Percentiles rank a stretch among this genome's conserved stretches.
phyloP scores from a whole-genome alignment of 2,113 vertebrate species.

The Penelope pileata region DNA sequence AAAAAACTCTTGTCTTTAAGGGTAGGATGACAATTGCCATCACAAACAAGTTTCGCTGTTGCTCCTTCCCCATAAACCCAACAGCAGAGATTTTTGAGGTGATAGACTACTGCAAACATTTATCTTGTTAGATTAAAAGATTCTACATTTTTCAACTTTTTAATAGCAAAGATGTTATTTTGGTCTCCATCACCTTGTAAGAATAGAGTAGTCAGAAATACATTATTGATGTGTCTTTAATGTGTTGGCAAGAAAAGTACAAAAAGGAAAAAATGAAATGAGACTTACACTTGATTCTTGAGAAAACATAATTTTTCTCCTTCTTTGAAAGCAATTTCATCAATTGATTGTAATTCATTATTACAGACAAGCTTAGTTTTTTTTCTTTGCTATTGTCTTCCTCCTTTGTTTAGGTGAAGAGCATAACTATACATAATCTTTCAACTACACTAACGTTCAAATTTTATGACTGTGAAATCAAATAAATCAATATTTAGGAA shows the following conservation, averaged over 20 bases:
- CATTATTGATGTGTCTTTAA: background rate
- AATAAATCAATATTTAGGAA: slow-evolving; percentile 10
- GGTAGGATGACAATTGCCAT: background rate
- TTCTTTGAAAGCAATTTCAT: background rate
- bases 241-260: background rate
- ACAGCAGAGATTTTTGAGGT: background rate
- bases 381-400: background rate
- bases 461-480: slow-evolving; percentile 18
- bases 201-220: background rate
- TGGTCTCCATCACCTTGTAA: background rate
- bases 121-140: background rate
- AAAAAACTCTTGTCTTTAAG: background rate
- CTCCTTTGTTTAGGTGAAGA: background rate
- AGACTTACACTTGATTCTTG: background rate
- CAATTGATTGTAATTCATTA: background rate
- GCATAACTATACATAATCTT: background rate
- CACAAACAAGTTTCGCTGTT: background rate
- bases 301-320: background rate
- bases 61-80: background rate
- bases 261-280: background rate
- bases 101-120: background rate
- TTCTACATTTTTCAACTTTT: background rate
- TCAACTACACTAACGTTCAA: background rate
- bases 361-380: background rate
- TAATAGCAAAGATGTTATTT: background rate